Base-by-base conservation (phyloP, 2,113 vertebrate species). In the Anoplopoma fimbria region DNA sequence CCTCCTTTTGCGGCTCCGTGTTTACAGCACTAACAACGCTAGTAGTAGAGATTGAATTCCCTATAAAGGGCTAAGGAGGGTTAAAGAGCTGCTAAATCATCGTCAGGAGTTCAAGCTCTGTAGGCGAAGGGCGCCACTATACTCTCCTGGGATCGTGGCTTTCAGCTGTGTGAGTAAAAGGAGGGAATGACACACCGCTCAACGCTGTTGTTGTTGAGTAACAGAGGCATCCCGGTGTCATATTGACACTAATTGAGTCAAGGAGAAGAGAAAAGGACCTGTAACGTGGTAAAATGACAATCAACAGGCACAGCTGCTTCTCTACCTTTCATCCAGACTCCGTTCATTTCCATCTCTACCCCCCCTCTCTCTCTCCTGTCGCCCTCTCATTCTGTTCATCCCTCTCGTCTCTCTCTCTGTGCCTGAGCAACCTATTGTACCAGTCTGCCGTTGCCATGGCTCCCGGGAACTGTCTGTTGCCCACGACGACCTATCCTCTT, bases 391-490 rank as follows among this genome's bases (percentile, higher is more conserved):
- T 29, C 69, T 17, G 42, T 15, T 69, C 74, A 40, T 86, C 69
- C 58, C 71, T 58, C 74, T 82, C 84, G 75, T 72, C 47, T 70
- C 69, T 68, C 75, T 40, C 1, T 53, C 79, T 58, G 57, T 71
- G 75, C 72, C 85, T 21, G 76, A 89, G 83, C 86, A 82, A 63
- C 87, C 82, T 82, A 91, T 90, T 90, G 92, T 93, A 63, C 79
- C 71, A 77, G 78, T 79, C 81, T 82, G 79, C 88, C 75, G 94
- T 95, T 95, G 93, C 94, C 92, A 95, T 94, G 94, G 91, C 82
- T 67, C 67, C 86, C 62, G 14, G 82, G 84, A 87, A 47, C 88
- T 31, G 78, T 82, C 75, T 74, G 82, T 87, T 84, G 70, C 69
- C 81, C 78, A 84, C 33, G 6, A 63, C 80, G 82, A 91, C 92